These are phyloP conservation scores for Drosophila pullipes DNA, from an alignment of 2,888 invertebrate species.

Conservation along the genomic window DNA sequence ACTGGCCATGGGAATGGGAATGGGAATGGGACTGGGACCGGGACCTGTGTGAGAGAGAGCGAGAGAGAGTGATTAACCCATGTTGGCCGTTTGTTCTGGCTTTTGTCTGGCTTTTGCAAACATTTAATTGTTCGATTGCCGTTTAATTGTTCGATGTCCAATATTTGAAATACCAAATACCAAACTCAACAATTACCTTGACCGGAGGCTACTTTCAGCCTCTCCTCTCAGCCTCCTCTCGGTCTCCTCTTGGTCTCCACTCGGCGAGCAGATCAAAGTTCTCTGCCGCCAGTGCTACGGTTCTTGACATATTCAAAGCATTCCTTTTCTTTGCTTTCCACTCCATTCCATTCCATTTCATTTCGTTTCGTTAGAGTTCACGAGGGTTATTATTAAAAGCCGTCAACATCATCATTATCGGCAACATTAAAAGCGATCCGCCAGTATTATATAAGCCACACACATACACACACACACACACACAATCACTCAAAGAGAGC, in stretches of 20 bases:
- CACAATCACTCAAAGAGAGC: constrained; percentile 17
- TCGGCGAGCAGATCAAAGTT: constrained; percentile 68
- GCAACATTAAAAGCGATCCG: constrained; percentile 40
- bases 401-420: constrained; percentile 46
- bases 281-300: constrained; percentile 63
- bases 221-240: background rate
- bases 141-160: constrained; percentile 67
- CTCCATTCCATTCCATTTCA: background rate
- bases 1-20: constrained; percentile 36
- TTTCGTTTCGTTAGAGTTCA: constrained; percentile 30
- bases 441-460: constrained; percentile 59
- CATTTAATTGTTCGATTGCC: constrained; percentile 80
- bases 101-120: constrained; percentile 61
- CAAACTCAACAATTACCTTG: constrained; percentile 32
- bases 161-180: constrained; percentile 70
- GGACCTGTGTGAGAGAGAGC: constrained; percentile 39
- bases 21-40: background rate
- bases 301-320: constrained; percentile 77
- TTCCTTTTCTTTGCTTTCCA: constrained; percentile 30
- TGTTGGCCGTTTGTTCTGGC: constrained; percentile 57
- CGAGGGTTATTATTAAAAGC: constrained; percentile 66
- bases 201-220: constrained; percentile 21
- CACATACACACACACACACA: background rate
- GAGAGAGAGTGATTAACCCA: constrained; percentile 73
- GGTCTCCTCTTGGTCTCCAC: background rate